phyloP scores from a whole-genome alignment of 2,797 vertebrate genomes.

The Craterocephalus amniculus region DNA sequence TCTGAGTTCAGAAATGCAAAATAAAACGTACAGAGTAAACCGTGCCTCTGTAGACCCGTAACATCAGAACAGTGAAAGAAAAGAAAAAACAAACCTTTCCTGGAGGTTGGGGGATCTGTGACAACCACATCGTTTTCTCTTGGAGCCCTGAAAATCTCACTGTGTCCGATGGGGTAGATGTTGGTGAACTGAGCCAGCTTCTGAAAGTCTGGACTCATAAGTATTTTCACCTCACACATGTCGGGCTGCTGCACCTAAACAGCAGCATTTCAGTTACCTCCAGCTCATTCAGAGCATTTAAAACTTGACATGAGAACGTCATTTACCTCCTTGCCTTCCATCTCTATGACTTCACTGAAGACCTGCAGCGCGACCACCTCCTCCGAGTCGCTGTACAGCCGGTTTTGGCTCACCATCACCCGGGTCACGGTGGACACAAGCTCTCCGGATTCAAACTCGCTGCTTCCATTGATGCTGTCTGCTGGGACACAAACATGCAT shows the following conservation, averaged over 20 bases:
- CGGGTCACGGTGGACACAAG: slow-evolving; percentile 86
- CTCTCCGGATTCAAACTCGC: slow-evolving; percentile 74
- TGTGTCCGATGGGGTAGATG: slow-evolving; percentile 88
- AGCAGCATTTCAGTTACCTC: background rate
- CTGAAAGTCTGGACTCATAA: slow-evolving; percentile 87
- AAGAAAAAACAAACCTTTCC: slow-evolving; percentile 81
- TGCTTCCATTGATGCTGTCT: slow-evolving; percentile 79
- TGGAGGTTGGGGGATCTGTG: slow-evolving; percentile 84
- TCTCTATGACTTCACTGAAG: slow-evolving; percentile 91
- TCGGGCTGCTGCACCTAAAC: slow-evolving; percentile 91
- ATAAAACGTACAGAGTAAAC: background rate
- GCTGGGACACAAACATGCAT: slow-evolving; percentile 70
- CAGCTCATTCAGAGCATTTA: background rate
- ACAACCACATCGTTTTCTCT: slow-evolving; percentile 87
- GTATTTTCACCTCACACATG: slow-evolving; percentile 90
- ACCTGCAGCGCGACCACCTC: slow-evolving; percentile 87
- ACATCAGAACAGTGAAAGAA: background rate
- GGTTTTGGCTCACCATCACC: slow-evolving; percentile 90
- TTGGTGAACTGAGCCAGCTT: slow-evolving; percentile 88
- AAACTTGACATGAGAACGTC: background rate
- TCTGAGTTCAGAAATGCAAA: slow-evolving; percentile 42
- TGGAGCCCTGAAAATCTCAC: slow-evolving; percentile 89
- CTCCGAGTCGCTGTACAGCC: slow-evolving; percentile 85
- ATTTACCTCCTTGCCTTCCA: slow-evolving; percentile 89
- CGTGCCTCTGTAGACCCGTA: background rate